Conservation (phyloP, 2,797 vertebrate species). For the Sebastes ruberrimus region DNA sequence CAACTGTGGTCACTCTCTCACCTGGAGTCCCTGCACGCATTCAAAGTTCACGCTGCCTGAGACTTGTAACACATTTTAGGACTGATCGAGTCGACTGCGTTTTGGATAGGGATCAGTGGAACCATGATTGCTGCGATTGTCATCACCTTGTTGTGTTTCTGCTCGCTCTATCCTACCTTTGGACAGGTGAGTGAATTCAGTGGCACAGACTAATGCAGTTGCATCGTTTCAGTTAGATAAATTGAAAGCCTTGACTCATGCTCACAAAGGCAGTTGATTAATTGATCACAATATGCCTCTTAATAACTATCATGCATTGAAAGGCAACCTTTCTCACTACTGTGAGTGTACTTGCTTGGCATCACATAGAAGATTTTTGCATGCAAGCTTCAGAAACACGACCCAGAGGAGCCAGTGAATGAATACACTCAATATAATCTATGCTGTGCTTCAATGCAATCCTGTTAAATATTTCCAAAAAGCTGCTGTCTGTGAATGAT, state of each 20-base stretch:
- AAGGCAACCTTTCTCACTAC: background rate
- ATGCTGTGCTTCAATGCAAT: slow-evolving; percentile 21
- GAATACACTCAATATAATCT: slow-evolving; percentile 34
- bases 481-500: slow-evolving; percentile 23
- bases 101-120: slow-evolving; percentile 28
- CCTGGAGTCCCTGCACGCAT: slow-evolving; percentile 45
- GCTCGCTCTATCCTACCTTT: slow-evolving; percentile 53
- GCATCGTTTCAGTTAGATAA: background rate
- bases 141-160: slow-evolving; percentile 66
- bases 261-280: background rate
- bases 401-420: slow-evolving; percentile 28
- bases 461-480: slow-evolving; percentile 22
- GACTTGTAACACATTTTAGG: slow-evolving; percentile 7
- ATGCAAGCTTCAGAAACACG: slow-evolving; percentile 21
- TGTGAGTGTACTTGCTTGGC: slow-evolving; percentile 13
- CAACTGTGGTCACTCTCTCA: slow-evolving; percentile 53
- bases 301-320: background rate
- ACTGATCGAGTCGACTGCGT: background rate
- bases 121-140: slow-evolving; percentile 72
- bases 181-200: slow-evolving; percentile 79
- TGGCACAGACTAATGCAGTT: background rate
- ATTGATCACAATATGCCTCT: background rate
- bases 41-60: slow-evolving; percentile 17
- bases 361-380: background rate
- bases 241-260: background rate